These are phyloP conservation scores for Hydraecia micacea DNA, from an alignment of 2,888 invertebrate species.

Conservation along the genomic window DNA sequence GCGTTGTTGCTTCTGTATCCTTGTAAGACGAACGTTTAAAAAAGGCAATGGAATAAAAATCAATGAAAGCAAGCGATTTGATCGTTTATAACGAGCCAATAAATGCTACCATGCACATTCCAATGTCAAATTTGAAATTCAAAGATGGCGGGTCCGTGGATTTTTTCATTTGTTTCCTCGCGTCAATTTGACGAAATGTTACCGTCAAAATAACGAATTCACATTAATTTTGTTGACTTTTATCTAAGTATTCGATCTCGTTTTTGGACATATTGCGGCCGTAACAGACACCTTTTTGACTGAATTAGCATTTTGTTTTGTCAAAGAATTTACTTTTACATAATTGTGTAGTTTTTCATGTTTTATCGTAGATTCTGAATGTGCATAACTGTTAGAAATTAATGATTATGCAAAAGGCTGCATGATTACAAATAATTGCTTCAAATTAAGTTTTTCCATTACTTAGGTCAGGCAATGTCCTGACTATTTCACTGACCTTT, in stretches of 20 bases:
- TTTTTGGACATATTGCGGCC: constrained; percentile 60
- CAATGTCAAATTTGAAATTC: constrained; percentile 83
- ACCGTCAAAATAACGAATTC: constrained; percentile 75
- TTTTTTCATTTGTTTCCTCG: constrained; percentile 65
- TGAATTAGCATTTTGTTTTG: constrained; percentile 59
- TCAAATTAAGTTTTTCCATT: background rate
- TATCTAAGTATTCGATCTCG: constrained; percentile 63
- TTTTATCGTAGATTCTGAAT: constrained; percentile 17
- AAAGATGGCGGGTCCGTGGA: constrained; percentile 75
- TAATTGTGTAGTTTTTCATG: constrained; percentile 26
- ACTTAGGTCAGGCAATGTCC: background rate
- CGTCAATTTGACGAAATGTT: constrained; percentile 77
- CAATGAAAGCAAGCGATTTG: constrained; percentile 21
- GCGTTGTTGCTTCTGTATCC: constrained; percentile 5
- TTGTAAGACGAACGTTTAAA: background rate
- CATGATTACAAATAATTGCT: constrained; percentile 9
- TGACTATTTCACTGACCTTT: background rate
- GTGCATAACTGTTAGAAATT: constrained; percentile 18
- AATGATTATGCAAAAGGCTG: constrained; percentile 7
- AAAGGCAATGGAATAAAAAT: constrained; percentile 30
- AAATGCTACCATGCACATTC: constrained; percentile 72
- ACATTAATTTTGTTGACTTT: constrained; percentile 66
- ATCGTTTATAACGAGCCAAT: constrained; percentile 49
- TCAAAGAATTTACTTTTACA: constrained; percentile 37
- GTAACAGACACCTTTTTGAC: constrained; percentile 64